Conservation (phyloP, 2,888 invertebrate genomes). For the Napeogenes sylphis region DNA sequence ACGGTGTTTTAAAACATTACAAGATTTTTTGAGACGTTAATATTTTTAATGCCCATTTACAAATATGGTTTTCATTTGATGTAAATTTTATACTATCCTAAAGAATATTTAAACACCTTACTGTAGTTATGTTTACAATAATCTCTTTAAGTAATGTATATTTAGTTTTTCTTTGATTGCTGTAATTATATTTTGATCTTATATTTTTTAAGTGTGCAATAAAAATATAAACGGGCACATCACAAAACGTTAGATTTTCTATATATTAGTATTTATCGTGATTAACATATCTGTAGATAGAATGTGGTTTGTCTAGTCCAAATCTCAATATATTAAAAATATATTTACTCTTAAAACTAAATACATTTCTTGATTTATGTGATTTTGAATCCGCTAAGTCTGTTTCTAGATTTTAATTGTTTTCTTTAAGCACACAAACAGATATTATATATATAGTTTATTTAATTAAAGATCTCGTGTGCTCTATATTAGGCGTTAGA, state of each 20-base stretch:
- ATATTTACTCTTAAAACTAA: slow-evolving; percentile 59
- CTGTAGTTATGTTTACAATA: too few relatives aligned
- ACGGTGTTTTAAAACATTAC: slow-evolving; percentile 61
- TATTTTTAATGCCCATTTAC: slow-evolving; percentile 53
- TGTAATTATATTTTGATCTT: background rate
- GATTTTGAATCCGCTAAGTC: slow-evolving; percentile 30
- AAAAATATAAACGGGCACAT: slow-evolving; percentile 64
- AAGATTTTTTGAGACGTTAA: slow-evolving; percentile 52
- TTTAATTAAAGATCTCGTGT: slow-evolving; percentile 38
- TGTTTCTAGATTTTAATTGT: slow-evolving; percentile 14
- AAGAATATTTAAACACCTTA: too few relatives aligned
- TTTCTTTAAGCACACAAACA: slow-evolving; percentile 28
- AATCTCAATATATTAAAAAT: slow-evolving; percentile 70
- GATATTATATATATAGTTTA: slow-evolving; percentile 37
- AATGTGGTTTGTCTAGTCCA: slow-evolving; percentile 77
- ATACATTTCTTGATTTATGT: slow-evolving; percentile 46
- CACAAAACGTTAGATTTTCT: slow-evolving; percentile 69
- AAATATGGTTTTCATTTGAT: background rate
- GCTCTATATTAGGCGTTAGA: slow-evolving; percentile 44
- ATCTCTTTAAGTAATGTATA: too few relatives aligned
- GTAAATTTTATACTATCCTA: background rate
- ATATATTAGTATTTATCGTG: slow-evolving; percentile 75
- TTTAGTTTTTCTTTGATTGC: background rate
- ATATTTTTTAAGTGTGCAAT: slow-evolving; percentile 45
- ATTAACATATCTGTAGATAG: slow-evolving; percentile 78